These are phyloP conservation scores for Cladorhizidae sp. DNA, from an alignment of 37 sponge, comb jelly and placozoan genomes.

Conservation along the genomic window DNA sequence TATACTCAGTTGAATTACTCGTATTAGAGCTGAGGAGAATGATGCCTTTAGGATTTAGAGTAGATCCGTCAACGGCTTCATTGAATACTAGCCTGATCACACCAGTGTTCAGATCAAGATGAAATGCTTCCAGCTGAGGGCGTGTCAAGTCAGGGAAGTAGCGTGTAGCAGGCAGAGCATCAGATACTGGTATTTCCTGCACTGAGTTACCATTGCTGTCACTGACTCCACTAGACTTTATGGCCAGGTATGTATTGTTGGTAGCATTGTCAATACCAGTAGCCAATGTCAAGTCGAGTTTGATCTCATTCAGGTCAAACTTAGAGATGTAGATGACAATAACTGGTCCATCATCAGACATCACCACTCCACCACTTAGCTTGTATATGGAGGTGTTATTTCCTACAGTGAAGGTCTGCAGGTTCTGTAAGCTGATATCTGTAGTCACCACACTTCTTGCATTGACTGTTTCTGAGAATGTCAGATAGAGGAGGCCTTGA, in stretches of 20 bases:
- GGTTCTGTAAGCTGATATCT: conserved; percentile 56
- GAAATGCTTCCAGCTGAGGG: conserved; percentile 58
- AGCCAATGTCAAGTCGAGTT: conserved; percentile 42
- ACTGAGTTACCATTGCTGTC: conserved; percentile 78
- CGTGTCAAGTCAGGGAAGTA: conserved; percentile 70
- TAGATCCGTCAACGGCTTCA: conserved; percentile 75
- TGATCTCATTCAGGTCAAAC: conserved; percentile 74
- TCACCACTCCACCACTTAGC: conserved; percentile 62
- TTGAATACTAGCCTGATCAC: conserved; percentile 68
- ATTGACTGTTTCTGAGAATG: conserved; percentile 76
- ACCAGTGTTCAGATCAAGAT: conserved; percentile 75
- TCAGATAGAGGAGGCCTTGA: conserved; percentile 55
- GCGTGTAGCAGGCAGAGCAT: conserved; percentile 27
- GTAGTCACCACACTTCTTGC: conserved; percentile 46
- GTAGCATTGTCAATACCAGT: conserved; percentile 47
- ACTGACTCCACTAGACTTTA: conserved; percentile 43
- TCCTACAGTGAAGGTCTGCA: not conserved
- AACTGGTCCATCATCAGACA: conserved; percentile 54
- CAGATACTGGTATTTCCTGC: not conserved
- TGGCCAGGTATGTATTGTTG: conserved; percentile 58
- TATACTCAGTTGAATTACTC: conserved; percentile 40
- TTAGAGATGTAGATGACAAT: conserved; percentile 49
- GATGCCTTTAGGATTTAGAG: conserved; percentile 55
- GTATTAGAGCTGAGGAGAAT: conserved; percentile 28
- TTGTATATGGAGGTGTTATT: conserved; percentile 38